These are phyloP conservation scores for Chloroclysta siterata DNA, from an alignment of 2,888 invertebrate species.

Conservation along the genomic window DNA sequence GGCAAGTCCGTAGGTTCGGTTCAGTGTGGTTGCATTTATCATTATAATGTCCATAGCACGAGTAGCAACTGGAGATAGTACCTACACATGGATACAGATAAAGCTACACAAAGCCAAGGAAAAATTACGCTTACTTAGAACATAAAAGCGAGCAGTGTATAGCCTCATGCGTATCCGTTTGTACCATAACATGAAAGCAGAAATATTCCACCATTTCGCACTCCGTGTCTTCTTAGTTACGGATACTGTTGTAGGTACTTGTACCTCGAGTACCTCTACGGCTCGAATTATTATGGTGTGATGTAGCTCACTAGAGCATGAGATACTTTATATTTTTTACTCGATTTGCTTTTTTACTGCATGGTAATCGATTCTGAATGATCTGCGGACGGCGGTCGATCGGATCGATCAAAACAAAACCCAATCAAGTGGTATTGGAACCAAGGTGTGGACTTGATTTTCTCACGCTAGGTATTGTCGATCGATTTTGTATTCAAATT, in stretches of 20 bases:
- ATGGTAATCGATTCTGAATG: slow-evolving; percentile 58
- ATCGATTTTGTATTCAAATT: not conserved
- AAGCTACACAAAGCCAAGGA: no score
- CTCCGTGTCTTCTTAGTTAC: not conserved
- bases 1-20: not conserved
- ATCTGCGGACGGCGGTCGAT: slow-evolving; percentile 45
- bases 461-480: slow-evolving; percentile 24
- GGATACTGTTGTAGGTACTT: not conserved
- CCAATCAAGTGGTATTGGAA: slow-evolving; percentile 34
- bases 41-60: not conserved
- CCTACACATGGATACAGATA: no score
- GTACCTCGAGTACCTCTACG: not conserved
- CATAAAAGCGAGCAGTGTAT: no score
- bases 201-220: no score
- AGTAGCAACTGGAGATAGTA: not conserved
- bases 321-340: slow-evolving; percentile 47
- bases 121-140: no score
- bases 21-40: not conserved
- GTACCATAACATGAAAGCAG: no score
- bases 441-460: slow-evolving; percentile 25
- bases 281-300: slow-evolving; percentile 46
- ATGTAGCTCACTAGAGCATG: slow-evolving; percentile 71
- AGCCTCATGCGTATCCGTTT: no score
- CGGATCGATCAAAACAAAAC: slow-evolving; percentile 38
- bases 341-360: slow-evolving; percentile 45